Base-by-base conservation (phyloP, 2,113 vertebrate species). In the Bucco capensis region DNA sequence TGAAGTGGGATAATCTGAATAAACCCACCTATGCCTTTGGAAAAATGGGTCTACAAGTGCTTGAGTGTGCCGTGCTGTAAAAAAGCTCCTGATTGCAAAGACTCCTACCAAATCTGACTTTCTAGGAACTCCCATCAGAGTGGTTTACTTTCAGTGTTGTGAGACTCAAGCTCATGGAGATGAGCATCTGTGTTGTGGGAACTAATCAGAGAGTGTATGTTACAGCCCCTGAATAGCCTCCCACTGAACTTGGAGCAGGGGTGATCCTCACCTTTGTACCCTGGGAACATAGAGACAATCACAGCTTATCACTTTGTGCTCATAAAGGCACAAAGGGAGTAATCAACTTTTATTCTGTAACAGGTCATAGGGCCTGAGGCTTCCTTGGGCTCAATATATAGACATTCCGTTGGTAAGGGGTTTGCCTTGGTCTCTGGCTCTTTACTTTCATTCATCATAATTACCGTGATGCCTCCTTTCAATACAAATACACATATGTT, bases 201-300 rank as follows among this genome's bases (percentile, higher is more conserved):
- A 37, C 8, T 23, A 28, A 42, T 30, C 6, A 13, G 2, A 57
- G 8, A 28, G 25, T 30, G 3, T 1, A 6, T 10, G 4, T 14
- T 80, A n/a, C 15, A 38, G 25, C 4, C 31, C 9, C 12, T 37
- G 30, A 56, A 35, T 89, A 77, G 60, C 19, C 7, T 18, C 6
- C 8, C 3, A 1, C 11, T 35, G 6, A 19, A 4, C 10, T 47
- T 25, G 15, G 25, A 19, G 21, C 0, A 1, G 19, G 19, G 5
- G 14, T 38, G 15, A 37, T 62, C 38, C 18, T 58, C 12, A 21
- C 18, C 23, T 44, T 17, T 12, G 25, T 44, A 46, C 7, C 6
- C 28, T 37, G 37, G 11, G n/a, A 18, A 40, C 0, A 1, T 2
- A 2, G 40, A 73, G 11, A 19, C 2, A 5, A 5, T 82, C n/a